Evolutionary conservation across 2,797 vertebrate species (phyloP), one percentile per base, ranked within the genome.

Genomic region (Argyrosomus regius): DNA sequence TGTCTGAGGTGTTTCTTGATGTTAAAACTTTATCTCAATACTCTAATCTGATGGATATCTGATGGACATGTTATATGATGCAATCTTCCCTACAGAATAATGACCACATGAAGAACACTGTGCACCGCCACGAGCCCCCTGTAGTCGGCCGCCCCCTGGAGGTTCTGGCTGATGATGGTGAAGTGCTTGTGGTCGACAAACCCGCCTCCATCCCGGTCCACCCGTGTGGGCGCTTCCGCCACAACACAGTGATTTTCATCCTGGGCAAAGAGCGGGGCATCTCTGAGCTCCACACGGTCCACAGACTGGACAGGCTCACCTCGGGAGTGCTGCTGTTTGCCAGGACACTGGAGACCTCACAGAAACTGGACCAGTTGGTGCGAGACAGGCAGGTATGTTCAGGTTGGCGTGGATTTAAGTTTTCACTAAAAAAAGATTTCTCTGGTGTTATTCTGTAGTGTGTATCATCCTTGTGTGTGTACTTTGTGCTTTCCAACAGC

Each of bases 181-280:
- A 99, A 28, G 92, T 99, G 75, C 96, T 99, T 1, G 98, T 99
- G 28, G 96, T 99, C 12, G 96, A 99, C 90, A 99, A 99, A 70
- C 98, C 98, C 0, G 96, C 98, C 11, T 99, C 98, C 1, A 94
- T 99, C 69, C 98, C 98, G 0, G 98, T 99, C 0, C 98, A 99
- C 52, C 98, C 98, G 1, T 99, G 98, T 0, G 98, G 98, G 22
- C 96, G 98, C n/a, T 99, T 97, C 89, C 96, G 98, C 16, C 98
- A 99, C 94, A 99, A 99, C 94, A 98, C 97, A 0, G 97, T 99
- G 72, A 98, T 99, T 85, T 99, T 99, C 91, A 98, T 99, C 85
- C 88, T 99, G 75, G 98, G 98, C 24, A 99, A 99, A 86, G 98
- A 99, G 84, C 95, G 92, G 0, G 95, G 96, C 0, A 91, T 99